Evolutionary conservation across 1,140 invertebrate species (phyloP).

Genomic region (Nephila pilipes): DNA sequence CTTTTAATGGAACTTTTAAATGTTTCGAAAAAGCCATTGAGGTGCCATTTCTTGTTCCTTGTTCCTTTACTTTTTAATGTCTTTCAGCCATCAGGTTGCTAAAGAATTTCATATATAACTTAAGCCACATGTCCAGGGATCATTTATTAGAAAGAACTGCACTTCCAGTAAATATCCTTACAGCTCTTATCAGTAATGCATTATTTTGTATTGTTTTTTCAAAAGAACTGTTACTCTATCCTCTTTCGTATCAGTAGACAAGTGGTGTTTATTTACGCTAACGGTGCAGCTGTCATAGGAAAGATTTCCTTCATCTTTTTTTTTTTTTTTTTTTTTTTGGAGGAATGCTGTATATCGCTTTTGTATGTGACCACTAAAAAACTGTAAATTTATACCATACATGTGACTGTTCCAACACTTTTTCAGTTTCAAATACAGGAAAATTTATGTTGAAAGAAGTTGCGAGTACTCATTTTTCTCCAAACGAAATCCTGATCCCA

Average conservation of each 20-base stretch:
- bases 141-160: constrained; percentile 50
- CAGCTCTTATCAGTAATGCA: constrained; percentile 17
- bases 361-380: too few species aligned
- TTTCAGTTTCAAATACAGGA: too few species aligned
- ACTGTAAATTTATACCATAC: too few species aligned
- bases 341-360: background rate
- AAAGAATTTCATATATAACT: constrained; percentile 32
- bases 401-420: too few species aligned
- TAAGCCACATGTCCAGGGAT: constrained; percentile 26
- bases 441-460: too few species aligned
- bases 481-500: too few species aligned
- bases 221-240: background rate
- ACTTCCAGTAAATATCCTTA: constrained; percentile 39
- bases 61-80: constrained; percentile 58
- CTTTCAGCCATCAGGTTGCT: constrained; percentile 48
- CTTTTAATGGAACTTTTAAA: constrained; percentile 67
- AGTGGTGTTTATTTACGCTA: background rate
- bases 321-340: background rate
- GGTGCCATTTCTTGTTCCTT: constrained; percentile 54
- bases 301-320: background rate
- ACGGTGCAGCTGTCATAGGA: background rate
- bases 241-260: background rate
- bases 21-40: constrained; percentile 63
- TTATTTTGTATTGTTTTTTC: background rate
- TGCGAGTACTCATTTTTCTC: too few species aligned